Conservation (phyloP, 2,888 invertebrate genomes). For the Ecdyonurus torrentis region DNA sequence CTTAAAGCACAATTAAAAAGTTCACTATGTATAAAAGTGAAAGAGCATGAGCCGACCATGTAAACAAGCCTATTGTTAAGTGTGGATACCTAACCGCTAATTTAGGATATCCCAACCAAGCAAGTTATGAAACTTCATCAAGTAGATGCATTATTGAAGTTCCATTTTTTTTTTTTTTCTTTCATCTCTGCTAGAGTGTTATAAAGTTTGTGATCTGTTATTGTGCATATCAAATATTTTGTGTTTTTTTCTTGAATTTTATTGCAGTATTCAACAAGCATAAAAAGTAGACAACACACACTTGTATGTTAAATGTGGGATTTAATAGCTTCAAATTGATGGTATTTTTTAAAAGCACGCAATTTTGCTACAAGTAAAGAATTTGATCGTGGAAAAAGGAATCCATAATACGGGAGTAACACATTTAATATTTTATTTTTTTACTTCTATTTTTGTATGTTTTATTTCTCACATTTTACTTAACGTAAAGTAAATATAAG, state of each 20-base stretch:
- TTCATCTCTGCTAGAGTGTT: background rate
- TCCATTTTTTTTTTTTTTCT: too few relatives aligned
- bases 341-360: background rate
- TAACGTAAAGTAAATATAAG: background rate
- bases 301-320: too few relatives aligned
- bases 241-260: too few relatives aligned
- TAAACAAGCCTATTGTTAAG: background rate
- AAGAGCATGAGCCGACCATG: background rate
- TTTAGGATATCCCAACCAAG: too few relatives aligned
- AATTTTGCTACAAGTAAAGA: background rate
- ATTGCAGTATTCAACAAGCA: too few relatives aligned
- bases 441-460: background rate
- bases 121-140: background rate
- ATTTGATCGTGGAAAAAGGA: too few relatives aligned
- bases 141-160: background rate
- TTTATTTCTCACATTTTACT: background rate
- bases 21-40: background rate
- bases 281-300: too few relatives aligned
- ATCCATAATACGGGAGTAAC: too few relatives aligned
- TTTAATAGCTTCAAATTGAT: too few relatives aligned
- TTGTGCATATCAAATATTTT: background rate
- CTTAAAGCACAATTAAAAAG: background rate
- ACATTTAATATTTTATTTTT: background rate
- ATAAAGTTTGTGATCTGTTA: background rate
- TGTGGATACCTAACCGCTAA: too few relatives aligned